Evolutionary conservation across 2,113 vertebrate species (phyloP).

Genomic region (Regulus satrapa): DNA sequence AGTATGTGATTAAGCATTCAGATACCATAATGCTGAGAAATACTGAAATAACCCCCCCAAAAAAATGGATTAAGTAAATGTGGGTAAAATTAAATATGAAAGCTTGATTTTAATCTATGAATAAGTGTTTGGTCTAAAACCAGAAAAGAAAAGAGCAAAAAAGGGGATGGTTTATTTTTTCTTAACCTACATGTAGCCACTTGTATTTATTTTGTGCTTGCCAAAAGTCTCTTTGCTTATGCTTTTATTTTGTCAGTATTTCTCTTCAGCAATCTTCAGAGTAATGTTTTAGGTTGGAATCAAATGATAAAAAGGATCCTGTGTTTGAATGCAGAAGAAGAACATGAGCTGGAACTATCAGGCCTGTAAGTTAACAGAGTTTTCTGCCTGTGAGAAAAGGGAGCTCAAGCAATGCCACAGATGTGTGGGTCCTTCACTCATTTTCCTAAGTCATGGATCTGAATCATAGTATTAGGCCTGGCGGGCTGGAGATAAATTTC

Average conservation of each 20-base stretch:
- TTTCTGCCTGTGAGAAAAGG: not conserved
- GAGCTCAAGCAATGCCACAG: not conserved
- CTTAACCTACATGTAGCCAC: not conserved
- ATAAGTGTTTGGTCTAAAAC: not conserved
- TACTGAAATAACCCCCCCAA: not conserved
- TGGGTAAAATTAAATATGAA: not conserved
- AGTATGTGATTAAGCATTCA: not conserved
- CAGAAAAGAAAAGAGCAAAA: not conserved
- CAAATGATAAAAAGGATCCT: not conserved
- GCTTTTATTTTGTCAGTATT: not conserved
- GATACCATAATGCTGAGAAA: not conserved
- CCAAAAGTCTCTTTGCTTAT: not conserved
- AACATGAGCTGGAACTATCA: accelerated
- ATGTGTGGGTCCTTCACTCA: not conserved
- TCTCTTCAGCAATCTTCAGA: not conserved
- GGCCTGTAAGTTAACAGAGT: not conserved
- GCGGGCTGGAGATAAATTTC: not conserved
- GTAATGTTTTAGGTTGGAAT: not conserved
- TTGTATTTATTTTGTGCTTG: not conserved
- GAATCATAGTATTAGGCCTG: not conserved
- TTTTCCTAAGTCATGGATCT: not conserved
- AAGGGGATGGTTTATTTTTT: not conserved
- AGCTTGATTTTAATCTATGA: not conserved
- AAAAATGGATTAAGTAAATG: not conserved
- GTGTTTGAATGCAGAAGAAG: not conserved